These are phyloP conservation scores for Drosophila nr. perissopoda DNA, from an alignment of 2,888 invertebrate genomes.

Conservation along the genomic window DNA sequence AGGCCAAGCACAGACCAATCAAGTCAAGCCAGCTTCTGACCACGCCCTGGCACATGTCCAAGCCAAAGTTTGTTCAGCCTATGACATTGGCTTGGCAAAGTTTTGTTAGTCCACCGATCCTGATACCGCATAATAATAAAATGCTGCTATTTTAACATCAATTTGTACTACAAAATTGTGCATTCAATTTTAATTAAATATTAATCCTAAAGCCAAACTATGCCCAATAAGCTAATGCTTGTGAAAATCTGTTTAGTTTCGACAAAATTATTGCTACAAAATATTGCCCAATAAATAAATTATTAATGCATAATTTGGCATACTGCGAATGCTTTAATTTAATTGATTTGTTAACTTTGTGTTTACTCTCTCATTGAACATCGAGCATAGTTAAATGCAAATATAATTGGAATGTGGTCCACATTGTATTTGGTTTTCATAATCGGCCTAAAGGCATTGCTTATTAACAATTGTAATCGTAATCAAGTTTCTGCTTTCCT, in stretches of 20 bases:
- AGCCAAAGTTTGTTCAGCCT: slow-evolving; percentile 10
- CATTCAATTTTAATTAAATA: neutral
- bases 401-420: neutral
- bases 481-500: slow-evolving; percentile 45
- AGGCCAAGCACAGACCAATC: slow-evolving; percentile 45
- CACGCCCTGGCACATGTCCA: slow-evolving; percentile 12
- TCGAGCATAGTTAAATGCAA: neutral
- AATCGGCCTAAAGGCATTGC: slow-evolving; percentile 9
- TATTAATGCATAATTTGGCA: neutral
- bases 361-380: neutral
- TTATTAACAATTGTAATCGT: slow-evolving; percentile 45
- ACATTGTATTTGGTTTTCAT: neutral
- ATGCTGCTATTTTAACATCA: neutral
- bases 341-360: neutral
- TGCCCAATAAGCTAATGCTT: neutral
- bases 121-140: neutral
- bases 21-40: slow-evolving; percentile 3
- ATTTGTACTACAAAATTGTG: neutral
- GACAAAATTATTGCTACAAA: neutral
- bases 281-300: neutral
- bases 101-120: neutral
- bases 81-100: neutral
- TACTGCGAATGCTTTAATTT: neutral
- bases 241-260: neutral
- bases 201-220: neutral